phyloP scores from a whole-genome alignment of 2,113 vertebrate genomes.

The Lophochroa leadbeateri region DNA sequence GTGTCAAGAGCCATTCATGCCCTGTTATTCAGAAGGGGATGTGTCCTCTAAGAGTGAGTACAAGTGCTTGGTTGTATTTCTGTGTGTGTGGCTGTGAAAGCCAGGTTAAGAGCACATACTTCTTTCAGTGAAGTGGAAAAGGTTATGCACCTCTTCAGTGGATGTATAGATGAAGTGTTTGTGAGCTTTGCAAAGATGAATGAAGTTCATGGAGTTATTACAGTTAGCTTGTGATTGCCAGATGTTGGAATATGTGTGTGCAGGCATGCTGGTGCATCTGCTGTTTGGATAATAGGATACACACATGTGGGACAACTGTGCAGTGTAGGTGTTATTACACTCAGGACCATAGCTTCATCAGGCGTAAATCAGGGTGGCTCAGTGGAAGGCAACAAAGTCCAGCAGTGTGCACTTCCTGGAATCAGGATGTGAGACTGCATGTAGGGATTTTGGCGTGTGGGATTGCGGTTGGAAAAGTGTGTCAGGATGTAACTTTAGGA shows the following conservation, averaged over 20 bases:
- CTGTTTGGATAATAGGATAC: background rate
- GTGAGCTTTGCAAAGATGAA: conserved; percentile 30
- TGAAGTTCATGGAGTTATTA: background rate
- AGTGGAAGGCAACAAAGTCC: background rate
- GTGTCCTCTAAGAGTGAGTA: background rate
- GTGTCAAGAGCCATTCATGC: background rate
- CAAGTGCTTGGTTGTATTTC: background rate
- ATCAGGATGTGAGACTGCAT: background rate
- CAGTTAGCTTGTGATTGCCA: background rate
- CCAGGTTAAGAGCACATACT: background rate
- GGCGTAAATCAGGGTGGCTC: background rate
- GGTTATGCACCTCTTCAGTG: conserved; percentile 5
- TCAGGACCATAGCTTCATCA: background rate
- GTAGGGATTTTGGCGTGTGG: background rate
- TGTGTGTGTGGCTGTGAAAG: background rate
- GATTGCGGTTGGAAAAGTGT: background rate
- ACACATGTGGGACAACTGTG: background rate
- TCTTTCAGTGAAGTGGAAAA: background rate
- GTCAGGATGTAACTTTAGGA: conserved; percentile 12
- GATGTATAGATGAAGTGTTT: conserved; percentile 29
- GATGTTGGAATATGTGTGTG: background rate
- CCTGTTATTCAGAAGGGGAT: background rate
- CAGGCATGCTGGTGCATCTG: background rate
- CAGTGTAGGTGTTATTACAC: background rate
- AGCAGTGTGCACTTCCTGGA: background rate